These are phyloP conservation scores for Tenthredo livida DNA, from an alignment of 2,888 invertebrate genomes.

Conservation along the genomic window DNA sequence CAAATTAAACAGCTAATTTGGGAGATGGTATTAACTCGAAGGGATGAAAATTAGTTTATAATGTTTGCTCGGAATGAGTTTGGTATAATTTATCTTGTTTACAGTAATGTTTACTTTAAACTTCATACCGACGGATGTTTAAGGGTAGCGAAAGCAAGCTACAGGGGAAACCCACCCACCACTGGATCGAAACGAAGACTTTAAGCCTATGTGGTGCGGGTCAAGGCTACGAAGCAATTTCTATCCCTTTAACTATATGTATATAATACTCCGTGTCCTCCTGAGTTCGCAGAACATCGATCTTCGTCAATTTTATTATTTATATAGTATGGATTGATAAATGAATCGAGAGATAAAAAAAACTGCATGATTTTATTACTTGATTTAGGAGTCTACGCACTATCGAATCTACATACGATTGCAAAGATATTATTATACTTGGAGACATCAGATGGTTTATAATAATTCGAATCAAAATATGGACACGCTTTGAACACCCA, in stretches of 20 bases:
- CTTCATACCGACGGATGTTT: neutral
- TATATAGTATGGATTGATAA: neutral
- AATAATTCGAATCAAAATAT: neutral
- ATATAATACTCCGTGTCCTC: neutral
- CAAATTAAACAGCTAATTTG: neutral
- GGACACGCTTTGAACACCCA: neutral
- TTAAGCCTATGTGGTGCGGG: constrained; percentile 34
- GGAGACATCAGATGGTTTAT: neutral
- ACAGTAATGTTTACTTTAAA: neutral
- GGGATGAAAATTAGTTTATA: neutral
- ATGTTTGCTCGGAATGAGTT: neutral
- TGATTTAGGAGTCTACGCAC: neutral
- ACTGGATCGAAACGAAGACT: constrained; percentile 20
- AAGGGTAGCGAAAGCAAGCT: neutral
- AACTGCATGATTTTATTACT: constrained; percentile 5
- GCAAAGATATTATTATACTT: neutral
- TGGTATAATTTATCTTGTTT: neutral
- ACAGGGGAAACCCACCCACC: constrained; percentile 24
- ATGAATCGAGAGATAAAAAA: neutral
- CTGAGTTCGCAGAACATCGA: constrained; percentile 19
- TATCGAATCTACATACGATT: neutral
- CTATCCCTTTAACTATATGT: constrained; percentile 37
- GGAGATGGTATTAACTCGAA: neutral
- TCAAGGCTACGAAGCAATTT: constrained; percentile 44
- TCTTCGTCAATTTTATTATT: constrained; percentile 5